Conservation (phyloP, 2,888 invertebrate species). For the Calameuta filiformis region DNA sequence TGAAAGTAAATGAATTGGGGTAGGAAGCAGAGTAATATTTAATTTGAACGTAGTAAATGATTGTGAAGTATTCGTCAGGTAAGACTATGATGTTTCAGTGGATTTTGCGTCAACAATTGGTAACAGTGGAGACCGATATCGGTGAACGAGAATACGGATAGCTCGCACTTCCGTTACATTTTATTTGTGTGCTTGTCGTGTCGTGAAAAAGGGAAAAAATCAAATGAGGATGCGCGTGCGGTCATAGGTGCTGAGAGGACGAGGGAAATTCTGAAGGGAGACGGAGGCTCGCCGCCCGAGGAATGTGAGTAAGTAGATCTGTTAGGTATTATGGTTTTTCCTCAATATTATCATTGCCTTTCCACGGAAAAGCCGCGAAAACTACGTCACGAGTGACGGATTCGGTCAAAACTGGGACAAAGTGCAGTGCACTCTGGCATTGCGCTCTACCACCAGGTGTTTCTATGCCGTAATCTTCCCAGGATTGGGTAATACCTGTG, state of each 20-base stretch:
- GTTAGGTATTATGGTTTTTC: constrained; percentile 10
- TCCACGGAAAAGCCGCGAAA: constrained; percentile 57
- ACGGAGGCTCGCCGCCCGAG: constrained; percentile 33
- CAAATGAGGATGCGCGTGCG: constrained; percentile 32
- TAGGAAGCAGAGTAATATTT: not conserved
- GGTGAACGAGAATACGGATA: constrained; percentile 30
- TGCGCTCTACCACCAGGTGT: constrained; percentile 65
- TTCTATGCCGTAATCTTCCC: constrained; percentile 64
- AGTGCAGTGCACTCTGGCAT: constrained; percentile 66
- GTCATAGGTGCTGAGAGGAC: constrained; percentile 25
- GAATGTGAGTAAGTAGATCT: constrained; percentile 48
- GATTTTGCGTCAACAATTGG: constrained; percentile 15
- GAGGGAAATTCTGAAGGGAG: constrained; percentile 24
- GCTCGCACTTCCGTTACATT: constrained; percentile 46
- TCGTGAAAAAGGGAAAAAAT: constrained; percentile 26
- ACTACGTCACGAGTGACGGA: constrained; percentile 65
- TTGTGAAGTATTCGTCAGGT: not conserved
- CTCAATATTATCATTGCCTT: constrained; percentile 9
- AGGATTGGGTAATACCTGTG: constrained; percentile 60
- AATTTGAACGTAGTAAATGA: not conserved
- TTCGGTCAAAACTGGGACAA: constrained; percentile 65
- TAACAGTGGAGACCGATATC: constrained; percentile 26
- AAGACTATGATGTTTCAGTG: not conserved
- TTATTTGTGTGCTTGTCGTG: constrained; percentile 36
- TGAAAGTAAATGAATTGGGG: too few relatives aligned